Base-by-base conservation (phyloP, 2,888 invertebrate genomes). In the Hyppa rectilinea region DNA sequence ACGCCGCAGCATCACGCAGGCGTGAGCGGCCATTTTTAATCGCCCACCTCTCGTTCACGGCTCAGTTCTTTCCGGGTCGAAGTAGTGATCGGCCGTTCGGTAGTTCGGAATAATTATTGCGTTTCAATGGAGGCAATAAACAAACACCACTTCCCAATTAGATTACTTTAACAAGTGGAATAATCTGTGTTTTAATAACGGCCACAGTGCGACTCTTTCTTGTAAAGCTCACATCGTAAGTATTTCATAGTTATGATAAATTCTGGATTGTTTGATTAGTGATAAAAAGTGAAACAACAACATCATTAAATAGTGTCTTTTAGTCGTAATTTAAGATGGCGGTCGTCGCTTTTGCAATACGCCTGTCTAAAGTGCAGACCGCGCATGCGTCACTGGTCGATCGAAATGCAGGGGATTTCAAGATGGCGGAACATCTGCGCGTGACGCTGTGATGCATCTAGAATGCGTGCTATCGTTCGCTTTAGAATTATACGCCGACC, bases 21-120 rank as follows among this genome's bases (percentile, higher is more conserved):
- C 49, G 49, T 62, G 38, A 14, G 5, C 34, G 23, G 43, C 59
- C 34, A 59, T 34, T 40, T 23, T 29, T 31, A 40, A 55, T 55
- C 20, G 9, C 5, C 38, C 17, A 31, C 2, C 20, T n/a, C n/a
- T 45, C n/a, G 45, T 10, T 45, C 45, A 45, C 4, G n/a, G 7
- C 34, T 12, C 20, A 17, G 23, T 20, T 34, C 34, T 34, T 52
- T n/a, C 26, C 3, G 14, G 36, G 20, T 26, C n/a, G 36, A 12
- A 3, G 2, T 26, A 52, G 26, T 26, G 26, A 36, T 53, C 3
- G 20, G 26, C 26, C 2, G 7, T 26, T 36, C 34, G 9, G 52
- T n/a, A 50, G 50, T 34, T 26, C n/a, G n/a, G 20, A 26, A 55
- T n/a, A 9, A 5, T n/a, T 38, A 14, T 29, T 23, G 23, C 4